Percentiles rank a stretch among this genome's conserved stretches.
phyloP scores from a whole-genome alignment of 2,888 invertebrate species.

The Apomyelois bistriatella region DNA sequence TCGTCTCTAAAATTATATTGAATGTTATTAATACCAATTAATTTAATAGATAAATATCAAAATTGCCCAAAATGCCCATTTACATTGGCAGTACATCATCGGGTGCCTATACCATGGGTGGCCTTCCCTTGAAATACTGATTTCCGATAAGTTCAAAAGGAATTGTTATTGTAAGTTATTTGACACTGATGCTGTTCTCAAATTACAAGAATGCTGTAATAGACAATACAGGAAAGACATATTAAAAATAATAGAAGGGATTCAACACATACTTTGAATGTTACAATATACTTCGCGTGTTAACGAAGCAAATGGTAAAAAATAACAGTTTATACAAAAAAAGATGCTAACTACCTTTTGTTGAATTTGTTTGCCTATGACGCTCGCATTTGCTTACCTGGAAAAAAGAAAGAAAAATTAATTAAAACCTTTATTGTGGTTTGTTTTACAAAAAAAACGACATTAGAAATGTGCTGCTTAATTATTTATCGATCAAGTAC shows the following conservation, averaged over 20 bases:
- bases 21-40: background rate
- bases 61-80: background rate
- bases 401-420: slow-evolving; percentile 34
- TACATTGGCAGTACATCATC: background rate
- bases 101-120: background rate
- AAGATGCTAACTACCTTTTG: slow-evolving; percentile 35
- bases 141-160: slow-evolving; percentile 4
- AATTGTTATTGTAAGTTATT: slow-evolving; percentile 8
- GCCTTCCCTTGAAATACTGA: background rate
- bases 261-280: background rate
- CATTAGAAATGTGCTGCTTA: too few species aligned
- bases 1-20: background rate
- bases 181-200: slow-evolving; percentile 6
- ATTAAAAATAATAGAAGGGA: background rate
- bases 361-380: slow-evolving; percentile 27
- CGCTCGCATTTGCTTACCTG: slow-evolving; percentile 48
- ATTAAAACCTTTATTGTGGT: too few species aligned
- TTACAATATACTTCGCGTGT: too few species aligned
- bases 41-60: background rate
- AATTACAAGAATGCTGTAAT: slow-evolving; percentile 5
- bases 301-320: too few species aligned
- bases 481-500: too few species aligned
- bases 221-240: background rate
- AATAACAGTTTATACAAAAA: background rate
- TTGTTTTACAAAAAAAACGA: slow-evolving; percentile 29